phyloP scores from a whole-genome alignment of 2,113 vertebrate genomes.

The Brachirus orientalis region DNA sequence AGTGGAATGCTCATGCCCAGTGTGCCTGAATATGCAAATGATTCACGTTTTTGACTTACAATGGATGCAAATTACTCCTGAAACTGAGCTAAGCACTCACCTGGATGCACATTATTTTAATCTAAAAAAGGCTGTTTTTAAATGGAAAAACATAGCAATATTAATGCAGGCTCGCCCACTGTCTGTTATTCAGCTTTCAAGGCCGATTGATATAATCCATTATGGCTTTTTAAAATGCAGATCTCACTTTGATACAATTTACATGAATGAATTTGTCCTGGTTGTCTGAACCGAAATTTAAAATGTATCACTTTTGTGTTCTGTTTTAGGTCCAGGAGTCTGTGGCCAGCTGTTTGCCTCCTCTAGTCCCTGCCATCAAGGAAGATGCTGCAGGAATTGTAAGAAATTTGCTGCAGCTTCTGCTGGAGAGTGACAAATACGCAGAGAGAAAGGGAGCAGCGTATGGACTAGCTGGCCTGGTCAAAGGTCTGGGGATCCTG shows the following conservation, averaged over 20 bases:
- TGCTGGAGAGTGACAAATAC: conserved; percentile 96
- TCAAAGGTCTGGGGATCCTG: conserved; percentile 96
- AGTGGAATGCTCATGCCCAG: no score
- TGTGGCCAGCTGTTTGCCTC: conserved; percentile 93
- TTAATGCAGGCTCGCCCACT: not conserved
- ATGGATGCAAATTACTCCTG: no score
- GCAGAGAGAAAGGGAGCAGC: conserved; percentile 96
- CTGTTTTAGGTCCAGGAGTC: conserved; percentile 93
- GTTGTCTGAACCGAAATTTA: not conserved
- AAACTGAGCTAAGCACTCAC: no score
- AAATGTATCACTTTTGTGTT: not conserved
- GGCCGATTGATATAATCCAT: no score
- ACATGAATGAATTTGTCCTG: no score
- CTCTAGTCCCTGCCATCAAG: conserved; percentile 95
- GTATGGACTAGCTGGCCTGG: conserved; percentile 94
- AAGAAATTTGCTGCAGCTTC: conserved; percentile 91
- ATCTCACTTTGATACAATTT: not conserved
- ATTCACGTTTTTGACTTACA: no score
- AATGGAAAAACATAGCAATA: no score
- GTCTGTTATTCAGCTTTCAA: not conserved
- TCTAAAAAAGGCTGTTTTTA: no score
- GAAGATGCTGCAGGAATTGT: conserved; percentile 97
- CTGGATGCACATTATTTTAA: no score
- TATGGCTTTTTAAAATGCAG: no score
- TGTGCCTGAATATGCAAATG: no score